Evolutionary conservation across 2,888 invertebrate genomes (phyloP).

Genomic region (Andrena haemorrhoa): DNA sequence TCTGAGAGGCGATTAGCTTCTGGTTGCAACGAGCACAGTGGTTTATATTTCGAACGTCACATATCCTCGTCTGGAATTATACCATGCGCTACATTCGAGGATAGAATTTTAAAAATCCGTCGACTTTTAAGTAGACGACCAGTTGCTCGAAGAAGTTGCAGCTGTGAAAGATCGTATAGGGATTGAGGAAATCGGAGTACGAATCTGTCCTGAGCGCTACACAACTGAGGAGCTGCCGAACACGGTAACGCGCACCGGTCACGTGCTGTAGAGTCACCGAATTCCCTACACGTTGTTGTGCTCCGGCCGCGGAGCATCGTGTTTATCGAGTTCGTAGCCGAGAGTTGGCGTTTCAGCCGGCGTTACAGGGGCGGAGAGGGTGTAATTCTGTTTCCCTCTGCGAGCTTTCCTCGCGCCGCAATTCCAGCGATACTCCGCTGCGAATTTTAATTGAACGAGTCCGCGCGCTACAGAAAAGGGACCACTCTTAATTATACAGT

Average conservation of each 20-base stretch:
- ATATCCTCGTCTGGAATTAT: too few species aligned
- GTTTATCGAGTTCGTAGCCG: conserved; percentile 4
- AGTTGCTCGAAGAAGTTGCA: too few species aligned
- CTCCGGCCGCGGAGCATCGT: background rate
- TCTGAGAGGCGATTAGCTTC: background rate
- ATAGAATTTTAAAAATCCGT: too few species aligned
- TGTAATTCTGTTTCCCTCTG: conserved; percentile 10
- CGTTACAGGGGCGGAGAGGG: background rate
- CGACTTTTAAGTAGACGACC: too few species aligned
- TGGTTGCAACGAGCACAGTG: background rate
- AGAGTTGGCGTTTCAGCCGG: background rate
- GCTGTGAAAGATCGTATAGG: too few species aligned
- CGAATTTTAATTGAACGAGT: conserved; percentile 6
- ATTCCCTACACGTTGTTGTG: conserved; percentile 6
- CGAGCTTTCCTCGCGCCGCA: background rate
- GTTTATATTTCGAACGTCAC: background rate
- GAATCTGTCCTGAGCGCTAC: background rate
- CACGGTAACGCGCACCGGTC: background rate
- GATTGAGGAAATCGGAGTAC: too few species aligned
- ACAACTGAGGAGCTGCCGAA: background rate
- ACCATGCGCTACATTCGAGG: too few species aligned
- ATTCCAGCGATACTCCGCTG: background rate
- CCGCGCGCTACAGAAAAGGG: background rate
- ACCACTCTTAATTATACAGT: conserved; percentile 4
- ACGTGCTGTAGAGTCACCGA: background rate